Base-by-base conservation (phyloP, 2,113 vertebrate genomes). In the Lophius piscatorius region DNA sequence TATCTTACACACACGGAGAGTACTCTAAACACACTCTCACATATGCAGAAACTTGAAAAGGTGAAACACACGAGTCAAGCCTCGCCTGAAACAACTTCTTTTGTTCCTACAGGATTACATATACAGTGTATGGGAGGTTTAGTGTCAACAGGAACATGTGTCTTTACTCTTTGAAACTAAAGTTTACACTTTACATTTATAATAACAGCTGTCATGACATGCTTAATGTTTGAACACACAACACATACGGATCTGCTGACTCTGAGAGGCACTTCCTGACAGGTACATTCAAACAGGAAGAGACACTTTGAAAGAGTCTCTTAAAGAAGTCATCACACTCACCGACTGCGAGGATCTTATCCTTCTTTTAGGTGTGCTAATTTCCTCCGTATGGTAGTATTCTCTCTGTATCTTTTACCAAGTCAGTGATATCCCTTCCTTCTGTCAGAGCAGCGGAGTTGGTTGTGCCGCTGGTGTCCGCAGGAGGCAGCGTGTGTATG, bases 21-120 rank as follows among this genome's bases (percentile, higher is more conserved):
- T 21, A 45, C 4, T 9, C 0, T 8, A 18, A 18, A 47, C 7
- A 21, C 17, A 24, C 36, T 8, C 14, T 17, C 14, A 14, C 38
- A 18, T 16, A 18, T 16, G 4, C 11, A 35, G 4, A 35, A 11
- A 35, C 13, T 5, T 13, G 14, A 11, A 35, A 13, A 35, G 4
- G 16, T 16, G 10, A 2, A 59, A 45, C 21, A 2, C 9, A 45
- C 41, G 46, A 55, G 38, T 56, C 31, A 59, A 62, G 82, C 81
- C 77, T 81, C 64, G 44, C 70, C 55, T 51, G 80, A 84, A 88
- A 74, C 70, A 74, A 80, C 82, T 79, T 81, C 60, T 71, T 63
- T 67, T 58, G 44, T 68, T 40, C 61, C 26, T 28, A 28, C 8
- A 22, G 35, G n/a, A n/a, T n/a, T 11, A 6, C 8, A 41, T 16